Base-by-base conservation (phyloP, 2,797 vertebrate species). In the Trematomus bernacchii region DNA sequence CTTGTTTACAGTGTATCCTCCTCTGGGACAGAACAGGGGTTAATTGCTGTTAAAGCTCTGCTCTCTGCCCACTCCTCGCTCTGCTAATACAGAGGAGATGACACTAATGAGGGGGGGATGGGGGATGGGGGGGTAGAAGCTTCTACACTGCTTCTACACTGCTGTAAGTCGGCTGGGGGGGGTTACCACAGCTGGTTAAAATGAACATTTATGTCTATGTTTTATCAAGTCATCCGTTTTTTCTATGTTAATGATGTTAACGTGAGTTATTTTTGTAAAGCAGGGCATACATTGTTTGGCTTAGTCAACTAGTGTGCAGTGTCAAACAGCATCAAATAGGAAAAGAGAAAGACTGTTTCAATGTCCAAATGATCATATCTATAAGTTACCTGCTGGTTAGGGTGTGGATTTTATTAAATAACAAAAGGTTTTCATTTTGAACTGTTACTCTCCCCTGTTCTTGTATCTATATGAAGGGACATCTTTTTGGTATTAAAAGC, bases 11-110 rank as follows among this genome's bases (percentile, higher is more conserved):
- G 94, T 95, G 93, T 94, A 91, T 88, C 93, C 88, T 94, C 95
- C 95, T 95, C 71, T 77, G 95, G 95, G 95, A 96, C 82, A 85
- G 92, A 91, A 91, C 93, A 94, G 94, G 94, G 95, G 96, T 97
- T 97, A 96, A 97, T 97, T 96, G 95, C 96, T 96, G 96, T 95
- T 96, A 96, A 96, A 95, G 94, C 93, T 92, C 93, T 93, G 93
- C 94, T 95, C 94, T 94, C 95, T 94, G 95, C 93, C 91, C 93
- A 93, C 94, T 94, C 93, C 93, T 94, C 91, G 92, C 90, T 94
- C 96, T 89, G 92, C 92, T 94, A 94, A 94, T 95, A 95, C 94
- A 96, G 95, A 96, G 94, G 94, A 95, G 93, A 95, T 95, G 95
- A 96, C 96, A 96, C 94, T 96, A 96, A 97, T 96, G 95, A 95